These are phyloP conservation scores for Slavum lentiscoides DNA, from an alignment of 2,888 invertebrate genomes.

Conservation along the genomic window DNA sequence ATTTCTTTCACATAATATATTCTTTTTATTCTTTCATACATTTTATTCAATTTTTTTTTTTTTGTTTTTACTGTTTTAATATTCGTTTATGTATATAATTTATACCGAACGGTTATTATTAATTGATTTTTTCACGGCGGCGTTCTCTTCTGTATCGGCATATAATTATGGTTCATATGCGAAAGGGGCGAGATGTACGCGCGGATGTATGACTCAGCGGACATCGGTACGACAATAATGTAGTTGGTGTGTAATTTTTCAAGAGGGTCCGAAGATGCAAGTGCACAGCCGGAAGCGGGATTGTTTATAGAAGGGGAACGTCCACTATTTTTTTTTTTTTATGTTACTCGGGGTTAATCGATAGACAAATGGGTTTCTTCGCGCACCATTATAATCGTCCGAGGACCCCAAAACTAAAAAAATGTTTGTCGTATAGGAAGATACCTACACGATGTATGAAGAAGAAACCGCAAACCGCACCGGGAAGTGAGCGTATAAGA, in stretches of 20 bases:
- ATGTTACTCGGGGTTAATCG: conserved; percentile 33
- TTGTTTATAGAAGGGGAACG: conserved; percentile 6
- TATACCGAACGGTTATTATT: neutral
- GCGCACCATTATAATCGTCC: conserved; percentile 28
- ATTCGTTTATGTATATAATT: too few relatives aligned
- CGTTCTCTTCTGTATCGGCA: too few relatives aligned
- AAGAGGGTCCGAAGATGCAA: conserved; percentile 21
- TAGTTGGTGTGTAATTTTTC: conserved; percentile 9
- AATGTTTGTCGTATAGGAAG: neutral
- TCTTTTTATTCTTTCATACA: too few relatives aligned
- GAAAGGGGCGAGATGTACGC: neutral
- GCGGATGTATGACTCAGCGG: conserved; percentile 39
- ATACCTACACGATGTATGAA: too few relatives aligned
- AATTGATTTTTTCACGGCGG: neutral
- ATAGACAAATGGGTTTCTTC: conserved; percentile 44
- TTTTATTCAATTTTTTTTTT: too few relatives aligned
- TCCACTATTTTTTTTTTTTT: too few relatives aligned
- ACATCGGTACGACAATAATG: neutral
- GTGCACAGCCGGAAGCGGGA: conserved; percentile 9
- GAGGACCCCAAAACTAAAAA: conserved; percentile 33
- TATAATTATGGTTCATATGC: neutral
- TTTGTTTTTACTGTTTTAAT: too few relatives aligned
- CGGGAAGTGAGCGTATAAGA: too few relatives aligned
- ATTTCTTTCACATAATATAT: too few relatives aligned
- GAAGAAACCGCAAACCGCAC: neutral